phyloP scores from a whole-genome alignment of 2,113 vertebrate genomes.

The Megaceryle torquata region DNA sequence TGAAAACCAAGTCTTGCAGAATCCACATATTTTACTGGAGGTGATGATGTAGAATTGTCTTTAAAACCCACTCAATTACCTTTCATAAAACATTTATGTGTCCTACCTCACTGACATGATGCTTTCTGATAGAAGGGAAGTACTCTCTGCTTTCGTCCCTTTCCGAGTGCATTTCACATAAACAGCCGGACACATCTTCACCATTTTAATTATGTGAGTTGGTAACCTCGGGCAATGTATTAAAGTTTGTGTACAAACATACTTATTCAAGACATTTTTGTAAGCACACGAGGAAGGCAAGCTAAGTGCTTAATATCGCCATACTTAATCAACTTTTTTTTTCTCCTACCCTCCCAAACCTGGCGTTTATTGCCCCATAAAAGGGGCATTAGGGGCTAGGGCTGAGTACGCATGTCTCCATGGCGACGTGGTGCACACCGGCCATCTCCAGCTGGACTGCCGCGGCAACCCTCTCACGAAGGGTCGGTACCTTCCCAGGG shows the following conservation, averaged over 20 bases:
- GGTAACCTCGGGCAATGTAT: background rate
- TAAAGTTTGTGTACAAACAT: background rate
- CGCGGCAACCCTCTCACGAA: background rate
- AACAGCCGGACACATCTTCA: background rate
- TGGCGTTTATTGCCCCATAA: accelerated
- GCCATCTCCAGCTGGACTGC: background rate
- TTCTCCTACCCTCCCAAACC: accelerated
- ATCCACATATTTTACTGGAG: background rate
- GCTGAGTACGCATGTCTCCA: accelerated
- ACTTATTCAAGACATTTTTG: background rate
- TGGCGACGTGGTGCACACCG: background rate
- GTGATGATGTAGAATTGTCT: background rate
- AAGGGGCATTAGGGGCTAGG: accelerated
- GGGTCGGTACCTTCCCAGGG: accelerated
- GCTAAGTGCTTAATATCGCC: background rate
- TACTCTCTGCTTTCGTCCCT: accelerated
- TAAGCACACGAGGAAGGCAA: background rate
- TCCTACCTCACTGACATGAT: accelerated
- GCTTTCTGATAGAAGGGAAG: accelerated
- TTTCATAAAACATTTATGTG: background rate
- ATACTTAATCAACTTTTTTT: accelerated
- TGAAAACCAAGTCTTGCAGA: background rate
- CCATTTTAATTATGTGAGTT: accelerated
- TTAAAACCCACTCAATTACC: background rate
- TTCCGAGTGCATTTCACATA: accelerated